Evolutionary conservation across 1,140 invertebrate genomes (phyloP), one percentile per base, ranked within the genome.

Genomic region (Thaumatotibia leucotreta): DNA sequence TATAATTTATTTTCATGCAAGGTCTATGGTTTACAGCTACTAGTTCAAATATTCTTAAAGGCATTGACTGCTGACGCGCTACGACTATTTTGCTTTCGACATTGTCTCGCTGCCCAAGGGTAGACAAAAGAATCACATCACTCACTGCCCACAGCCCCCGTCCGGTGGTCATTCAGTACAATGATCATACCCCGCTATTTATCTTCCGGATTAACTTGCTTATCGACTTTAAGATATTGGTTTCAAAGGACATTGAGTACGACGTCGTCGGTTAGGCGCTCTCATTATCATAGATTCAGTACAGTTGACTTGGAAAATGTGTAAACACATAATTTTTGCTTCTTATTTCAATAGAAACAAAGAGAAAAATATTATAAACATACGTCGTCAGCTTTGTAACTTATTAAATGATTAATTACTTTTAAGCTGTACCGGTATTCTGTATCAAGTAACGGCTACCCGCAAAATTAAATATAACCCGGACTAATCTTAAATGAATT

Each of bases 91-190:
- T n/a, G n/a, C n/a, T n/a, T n/a, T 82, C 83, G 77, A 84, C 82
- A 86, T 85, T 88, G 85, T 86, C 83, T 85, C 82, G 76, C 67
- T 64, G 72, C 63, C 33, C 71, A 67, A 69, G 76, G 71, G 74
- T 77, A 88, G 85, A 86, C 85, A 88, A 88, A 86, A 88, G 85
- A 86, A 86, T 74, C 86, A 68, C 83, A 88, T 88, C 83, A 83
- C 78, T 86, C 84, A 83, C 80, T 71, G 74, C 76, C 82, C 78
- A 27, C 24, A 14, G 52, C 74, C 71, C 49, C 29, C 54, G 70
- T 35, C 29, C 63, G 70, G 61, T 73, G 79, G 74, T 72, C 68
- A 71, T 64, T 70, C 75, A 67, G 32, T 66, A 73, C 76, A 80
- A 80, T 84, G 85, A 81, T 82, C 80, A 73, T 70, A 75, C 69